Evolutionary conservation across 2,113 vertebrate genomes (phyloP).

Genomic region (Nyctereutes procyonoides): DNA sequence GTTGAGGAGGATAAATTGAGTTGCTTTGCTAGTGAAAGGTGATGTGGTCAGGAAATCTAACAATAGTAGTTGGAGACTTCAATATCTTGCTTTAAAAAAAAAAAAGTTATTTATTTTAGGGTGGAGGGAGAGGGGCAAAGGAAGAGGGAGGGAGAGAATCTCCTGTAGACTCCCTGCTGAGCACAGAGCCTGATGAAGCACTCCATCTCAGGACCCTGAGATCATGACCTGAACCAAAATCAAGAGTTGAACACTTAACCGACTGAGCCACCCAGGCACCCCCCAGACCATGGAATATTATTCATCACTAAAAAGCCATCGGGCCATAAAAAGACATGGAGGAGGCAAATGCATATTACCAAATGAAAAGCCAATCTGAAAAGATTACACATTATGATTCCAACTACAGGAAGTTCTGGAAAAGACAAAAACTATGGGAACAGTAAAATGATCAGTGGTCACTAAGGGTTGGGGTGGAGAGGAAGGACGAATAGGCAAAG

Average conservation of each 20-base stretch:
- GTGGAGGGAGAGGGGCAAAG: not conserved
- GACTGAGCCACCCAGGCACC: not conserved
- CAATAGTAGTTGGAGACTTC: not conserved
- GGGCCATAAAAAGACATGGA: not conserved
- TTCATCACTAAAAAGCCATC: not conserved
- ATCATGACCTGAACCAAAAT: not conserved
- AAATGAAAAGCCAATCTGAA: not conserved
- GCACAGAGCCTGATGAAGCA: not conserved
- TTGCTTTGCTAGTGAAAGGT: not conserved
- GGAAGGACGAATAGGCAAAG: not conserved
- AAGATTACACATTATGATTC: not conserved
- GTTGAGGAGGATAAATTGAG: not conserved
- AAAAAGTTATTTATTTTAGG: not conserved
- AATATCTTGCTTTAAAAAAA: not conserved
- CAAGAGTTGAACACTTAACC: not conserved
- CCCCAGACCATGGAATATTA: not conserved
- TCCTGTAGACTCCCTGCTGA: not conserved
- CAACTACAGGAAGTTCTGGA: not conserved
- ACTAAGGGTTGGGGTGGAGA: not conserved
- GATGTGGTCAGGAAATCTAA: not conserved
- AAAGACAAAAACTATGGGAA: not conserved
- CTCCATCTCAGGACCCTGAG: not conserved
- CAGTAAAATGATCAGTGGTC: not conserved
- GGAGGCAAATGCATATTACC: not conserved
- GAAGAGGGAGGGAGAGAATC: not conserved